These are phyloP conservation scores for Pongo abelii DNA, from an alignment of 2,113 vertebrate genomes.

Conservation along the genomic window DNA sequence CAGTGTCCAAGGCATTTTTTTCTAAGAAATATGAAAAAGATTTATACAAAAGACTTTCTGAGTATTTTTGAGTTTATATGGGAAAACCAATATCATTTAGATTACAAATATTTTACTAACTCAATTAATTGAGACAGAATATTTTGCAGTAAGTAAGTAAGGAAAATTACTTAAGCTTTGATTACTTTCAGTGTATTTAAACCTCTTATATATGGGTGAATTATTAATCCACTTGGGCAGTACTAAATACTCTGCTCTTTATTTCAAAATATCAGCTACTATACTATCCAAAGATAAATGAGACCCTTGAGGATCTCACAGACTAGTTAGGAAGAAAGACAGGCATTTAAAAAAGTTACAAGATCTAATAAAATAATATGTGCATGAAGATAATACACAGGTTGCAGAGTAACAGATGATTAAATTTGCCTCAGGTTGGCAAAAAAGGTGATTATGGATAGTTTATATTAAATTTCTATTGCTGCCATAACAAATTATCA, in stretches of 20 bases:
- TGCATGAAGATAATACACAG: not conserved
- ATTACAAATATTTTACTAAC: constrained; percentile 24
- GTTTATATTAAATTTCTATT: constrained; percentile 23
- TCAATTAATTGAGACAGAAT: not conserved
- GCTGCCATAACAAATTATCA: not conserved
- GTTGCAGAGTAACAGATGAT: not conserved
- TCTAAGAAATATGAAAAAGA: not conserved
- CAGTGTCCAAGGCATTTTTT: not conserved
- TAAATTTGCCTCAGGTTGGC: constrained; percentile 10
- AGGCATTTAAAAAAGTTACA: not conserved
- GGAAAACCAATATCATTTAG: not conserved
- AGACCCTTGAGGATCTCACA: not conserved
- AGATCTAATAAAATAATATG: constrained; percentile 36
- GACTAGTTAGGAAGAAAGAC: not conserved
- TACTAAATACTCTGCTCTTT: not conserved
- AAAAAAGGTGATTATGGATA: constrained; percentile 5
- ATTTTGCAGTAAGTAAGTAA: not conserved
- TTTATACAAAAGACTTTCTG: constrained; percentile 21
- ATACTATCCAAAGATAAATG: constrained; percentile 5
- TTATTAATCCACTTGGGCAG: not conserved
- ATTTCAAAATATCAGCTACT: not conserved
- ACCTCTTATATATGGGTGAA: not conserved
- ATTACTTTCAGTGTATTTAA: not conserved
- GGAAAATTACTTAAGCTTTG: not conserved
- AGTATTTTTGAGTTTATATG: not conserved